Conservation (phyloP, 2,888 invertebrate genomes). For the Conchocele bisecta region DNA sequence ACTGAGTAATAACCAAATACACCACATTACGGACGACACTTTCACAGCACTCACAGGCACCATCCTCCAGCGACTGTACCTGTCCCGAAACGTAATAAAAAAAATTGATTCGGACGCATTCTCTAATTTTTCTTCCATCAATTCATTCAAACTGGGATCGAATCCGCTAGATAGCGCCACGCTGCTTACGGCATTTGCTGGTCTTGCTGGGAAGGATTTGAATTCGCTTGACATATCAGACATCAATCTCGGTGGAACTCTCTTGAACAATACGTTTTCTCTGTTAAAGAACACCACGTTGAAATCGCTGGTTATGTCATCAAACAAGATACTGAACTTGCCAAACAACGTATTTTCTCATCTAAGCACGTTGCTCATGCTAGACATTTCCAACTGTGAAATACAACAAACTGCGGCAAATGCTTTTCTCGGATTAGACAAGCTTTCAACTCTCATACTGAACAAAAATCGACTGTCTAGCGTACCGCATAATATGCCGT, state of each 20-base stretch:
- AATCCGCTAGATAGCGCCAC: constrained; percentile 63
- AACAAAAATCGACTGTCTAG: constrained; percentile 58
- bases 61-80: constrained; percentile 55
- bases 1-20: constrained; percentile 65
- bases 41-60: constrained; percentile 57
- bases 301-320: constrained; percentile 61
- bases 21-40: constrained; percentile 51
- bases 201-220: constrained; percentile 55
- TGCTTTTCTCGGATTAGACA: constrained; percentile 65
- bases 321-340: constrained; percentile 59
- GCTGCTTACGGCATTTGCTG: constrained; percentile 56
- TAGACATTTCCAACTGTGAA: constrained; percentile 64
- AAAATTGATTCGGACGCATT: constrained; percentile 58
- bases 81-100: constrained; percentile 63
- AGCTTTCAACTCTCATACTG: constrained; percentile 59
- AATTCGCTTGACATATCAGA: constrained; percentile 66
- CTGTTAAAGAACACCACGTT: constrained; percentile 59
- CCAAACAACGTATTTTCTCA: constrained; percentile 59
- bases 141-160: constrained; percentile 66
- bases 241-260: constrained; percentile 55
- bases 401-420: constrained; percentile 47
- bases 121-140: constrained; percentile 49
- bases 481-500: constrained; percentile 65
- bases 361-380: constrained; percentile 53
- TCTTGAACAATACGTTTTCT: constrained; percentile 63